Conservation (phyloP, 2,888 invertebrate genomes). For the Autographa pulchrina region DNA sequence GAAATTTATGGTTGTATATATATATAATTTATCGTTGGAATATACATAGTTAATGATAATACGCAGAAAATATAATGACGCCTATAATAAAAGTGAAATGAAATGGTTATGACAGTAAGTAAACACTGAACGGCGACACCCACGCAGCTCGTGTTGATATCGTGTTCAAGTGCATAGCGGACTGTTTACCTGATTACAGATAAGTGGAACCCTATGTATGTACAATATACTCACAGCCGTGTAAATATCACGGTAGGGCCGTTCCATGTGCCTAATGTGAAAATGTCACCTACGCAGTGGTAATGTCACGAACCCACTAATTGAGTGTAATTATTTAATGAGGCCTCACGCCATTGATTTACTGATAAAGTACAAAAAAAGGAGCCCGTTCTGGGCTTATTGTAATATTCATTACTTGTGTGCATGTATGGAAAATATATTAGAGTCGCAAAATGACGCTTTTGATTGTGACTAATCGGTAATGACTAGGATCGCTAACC, state of each 20-base stretch:
- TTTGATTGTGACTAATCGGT: too few species aligned
- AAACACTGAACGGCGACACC: background rate
- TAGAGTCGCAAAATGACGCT: too few species aligned
- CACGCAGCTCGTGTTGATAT: conserved; percentile 4
- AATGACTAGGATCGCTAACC: too few species aligned
- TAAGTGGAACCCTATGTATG: conserved; percentile 3
- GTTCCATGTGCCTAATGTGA: background rate
- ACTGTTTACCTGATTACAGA: conserved; percentile 13
- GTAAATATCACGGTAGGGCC: background rate
- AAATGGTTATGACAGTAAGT: conserved; percentile 4
- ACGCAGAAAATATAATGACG: background rate
- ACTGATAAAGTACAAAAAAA: background rate
- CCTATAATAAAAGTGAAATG: background rate
- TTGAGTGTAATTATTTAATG: background rate
- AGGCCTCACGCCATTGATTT: background rate
- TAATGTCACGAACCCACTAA: background rate
- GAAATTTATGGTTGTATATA: too few species aligned
- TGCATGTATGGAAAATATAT: too few species aligned
- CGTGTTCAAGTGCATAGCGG: conserved; percentile 7
- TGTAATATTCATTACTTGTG: too few species aligned
- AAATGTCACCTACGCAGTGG: background rate
- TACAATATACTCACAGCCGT: background rate
- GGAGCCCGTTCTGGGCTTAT: too few species aligned
- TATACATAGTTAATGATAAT: too few species aligned
- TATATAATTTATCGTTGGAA: too few species aligned